Evolutionary conservation across 1,140 invertebrate genomes (phyloP).

Genomic region (Drosophila subpulchrella): DNA sequence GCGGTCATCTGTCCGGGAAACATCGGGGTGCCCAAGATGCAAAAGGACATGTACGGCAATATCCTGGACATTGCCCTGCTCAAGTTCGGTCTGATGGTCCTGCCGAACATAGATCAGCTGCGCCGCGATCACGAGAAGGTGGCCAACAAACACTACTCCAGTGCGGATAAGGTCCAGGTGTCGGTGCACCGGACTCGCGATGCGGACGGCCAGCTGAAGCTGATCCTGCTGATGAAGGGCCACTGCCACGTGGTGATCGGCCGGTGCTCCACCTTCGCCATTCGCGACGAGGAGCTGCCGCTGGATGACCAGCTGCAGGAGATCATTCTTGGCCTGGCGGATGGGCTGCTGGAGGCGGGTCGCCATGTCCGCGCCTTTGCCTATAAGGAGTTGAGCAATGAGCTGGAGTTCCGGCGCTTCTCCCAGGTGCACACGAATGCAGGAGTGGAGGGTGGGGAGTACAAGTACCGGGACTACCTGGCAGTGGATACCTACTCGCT

Average conservation of each 20-base stretch:
- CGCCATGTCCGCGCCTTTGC: slow-evolving; percentile 39
- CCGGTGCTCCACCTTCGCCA: slow-evolving; percentile 26
- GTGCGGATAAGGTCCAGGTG: slow-evolving; percentile 27
- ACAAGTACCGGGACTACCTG: slow-evolving; percentile 8
- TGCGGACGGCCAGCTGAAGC: neutral
- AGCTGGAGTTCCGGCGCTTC: slow-evolving; percentile 9
- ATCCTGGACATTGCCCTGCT: slow-evolving; percentile 40
- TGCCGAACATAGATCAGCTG: slow-evolving; percentile 21
- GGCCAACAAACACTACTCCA: slow-evolving; percentile 16
- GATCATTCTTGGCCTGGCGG: neutral
- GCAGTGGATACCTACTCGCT: slow-evolving; percentile 12
- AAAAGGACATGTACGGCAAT: slow-evolving; percentile 39
- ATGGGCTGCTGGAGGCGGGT: slow-evolving; percentile 13
- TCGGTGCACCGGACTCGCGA: slow-evolving; percentile 34
- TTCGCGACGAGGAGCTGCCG: neutral
- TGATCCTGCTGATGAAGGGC: slow-evolving; percentile 51
- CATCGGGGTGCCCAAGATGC: slow-evolving; percentile 26
- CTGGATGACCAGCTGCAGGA: slow-evolving; percentile 5
- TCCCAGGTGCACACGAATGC: neutral
- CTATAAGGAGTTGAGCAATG: slow-evolving; percentile 24
- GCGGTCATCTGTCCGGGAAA: slow-evolving; percentile 29
- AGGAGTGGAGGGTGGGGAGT: neutral
- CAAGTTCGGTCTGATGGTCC: slow-evolving; percentile 5
- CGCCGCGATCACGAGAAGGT: slow-evolving; percentile 28
- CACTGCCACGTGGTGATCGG: slow-evolving; percentile 18